Percentiles rank a stretch among this genome's conserved stretches.
These are phyloP conservation scores for Proisotoma minuta DNA, from an alignment of 2,888 invertebrate genomes.

Conservation along the genomic window DNA sequence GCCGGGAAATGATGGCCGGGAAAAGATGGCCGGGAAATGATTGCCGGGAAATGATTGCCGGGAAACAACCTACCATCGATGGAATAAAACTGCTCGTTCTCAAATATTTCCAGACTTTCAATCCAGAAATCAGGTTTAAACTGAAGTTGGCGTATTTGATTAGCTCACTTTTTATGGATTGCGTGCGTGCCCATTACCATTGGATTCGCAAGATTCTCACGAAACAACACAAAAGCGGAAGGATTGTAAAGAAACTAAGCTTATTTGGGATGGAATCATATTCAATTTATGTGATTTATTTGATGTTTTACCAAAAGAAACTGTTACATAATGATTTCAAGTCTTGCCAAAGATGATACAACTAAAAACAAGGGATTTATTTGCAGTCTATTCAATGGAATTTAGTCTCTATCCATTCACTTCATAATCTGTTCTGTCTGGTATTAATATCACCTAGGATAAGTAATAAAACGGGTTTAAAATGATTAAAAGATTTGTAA, in stretches of 20 bases:
- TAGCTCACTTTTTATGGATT: conserved; percentile 7
- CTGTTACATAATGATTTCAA: too few species aligned
- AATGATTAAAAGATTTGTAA: conserved; percentile 4
- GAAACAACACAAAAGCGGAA: neutral
- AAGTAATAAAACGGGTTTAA: neutral
- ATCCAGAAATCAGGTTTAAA: neutral
- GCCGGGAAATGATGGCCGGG: too few species aligned
- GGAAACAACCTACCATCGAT: neutral
- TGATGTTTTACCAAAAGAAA: too few species aligned
- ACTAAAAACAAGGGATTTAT: neutral
- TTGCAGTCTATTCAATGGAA: neutral
- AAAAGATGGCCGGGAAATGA: too few species aligned
- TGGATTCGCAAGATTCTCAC: neutral
- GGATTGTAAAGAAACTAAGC: too few species aligned
- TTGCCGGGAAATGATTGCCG: neutral
- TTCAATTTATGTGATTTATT: too few species aligned
- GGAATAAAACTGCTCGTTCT: too few species aligned
- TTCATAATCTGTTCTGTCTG: too few species aligned
- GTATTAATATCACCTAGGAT: too few species aligned
- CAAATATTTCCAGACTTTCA: neutral
- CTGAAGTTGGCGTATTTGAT: conserved; percentile 1
- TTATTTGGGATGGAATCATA: too few species aligned
- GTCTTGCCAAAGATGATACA: too few species aligned
- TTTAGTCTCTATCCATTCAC: neutral
- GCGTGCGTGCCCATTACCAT: neutral